Evolutionary conservation across 2,113 vertebrate species (phyloP).

Genomic region (Phyllopteryx taeniolatus): DNA sequence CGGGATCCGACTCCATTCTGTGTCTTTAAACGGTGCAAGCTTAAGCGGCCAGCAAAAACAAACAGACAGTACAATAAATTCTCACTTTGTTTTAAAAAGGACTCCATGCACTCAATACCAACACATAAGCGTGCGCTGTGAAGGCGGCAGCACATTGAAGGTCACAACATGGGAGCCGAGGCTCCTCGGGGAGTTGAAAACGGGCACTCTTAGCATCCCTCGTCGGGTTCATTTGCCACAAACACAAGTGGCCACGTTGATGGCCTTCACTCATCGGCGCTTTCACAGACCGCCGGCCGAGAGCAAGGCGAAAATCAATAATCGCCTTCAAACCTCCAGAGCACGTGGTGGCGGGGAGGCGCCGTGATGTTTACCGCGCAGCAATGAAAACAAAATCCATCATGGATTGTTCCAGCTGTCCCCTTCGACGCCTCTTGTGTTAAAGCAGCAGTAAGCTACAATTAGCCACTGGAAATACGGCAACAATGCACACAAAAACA

Average conservation of each 20-base stretch:
- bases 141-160: constrained; percentile 2
- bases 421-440: background rate
- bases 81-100: background rate
- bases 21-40: background rate
- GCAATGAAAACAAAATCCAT: constrained; percentile 40
- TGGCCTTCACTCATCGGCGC: constrained; percentile 44
- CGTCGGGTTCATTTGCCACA: constrained; percentile 39
- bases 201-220: constrained; percentile 10
- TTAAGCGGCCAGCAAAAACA: background rate
- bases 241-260: constrained; percentile 19
- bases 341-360: constrained; percentile 1
- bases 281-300: constrained; percentile 23
- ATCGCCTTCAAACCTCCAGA: constrained; percentile 33
- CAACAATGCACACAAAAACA: background rate
- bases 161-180: constrained; percentile 12
- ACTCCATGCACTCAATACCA: background rate
- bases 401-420: constrained; percentile 13
- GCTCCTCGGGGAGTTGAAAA: constrained; percentile 9
- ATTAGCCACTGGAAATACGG: background rate
- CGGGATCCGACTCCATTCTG: background rate
- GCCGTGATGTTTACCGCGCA: constrained; percentile 24
- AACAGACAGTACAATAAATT: background rate
- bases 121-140: background rate
- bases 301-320: constrained; percentile 52
- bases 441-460: background rate